Percentiles rank a stretch among this genome's conserved stretches.
Conservation (phyloP, 2,888 invertebrate species). For the Protophormia terraenovae region DNA sequence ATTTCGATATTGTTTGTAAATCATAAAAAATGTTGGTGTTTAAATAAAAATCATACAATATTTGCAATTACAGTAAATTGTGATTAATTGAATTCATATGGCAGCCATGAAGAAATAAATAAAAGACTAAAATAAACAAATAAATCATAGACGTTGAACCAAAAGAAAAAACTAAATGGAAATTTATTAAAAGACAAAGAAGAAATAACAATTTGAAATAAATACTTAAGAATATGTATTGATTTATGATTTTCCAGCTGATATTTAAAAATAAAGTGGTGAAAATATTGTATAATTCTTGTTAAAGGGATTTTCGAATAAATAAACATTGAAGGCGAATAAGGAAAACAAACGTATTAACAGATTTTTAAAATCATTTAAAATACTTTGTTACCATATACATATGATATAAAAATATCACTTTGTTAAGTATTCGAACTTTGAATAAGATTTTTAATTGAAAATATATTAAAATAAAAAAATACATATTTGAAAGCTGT, state of each 20-base stretch:
- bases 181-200: background rate
- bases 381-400: background rate
- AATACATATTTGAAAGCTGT: background rate
- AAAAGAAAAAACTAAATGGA: conserved; percentile 3
- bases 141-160: conserved; percentile 7
- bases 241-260: conserved; percentile 5
- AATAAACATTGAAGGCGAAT: background rate
- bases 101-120: background rate
- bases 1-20: background rate
- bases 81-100: conserved; percentile 34
- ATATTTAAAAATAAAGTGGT: background rate
- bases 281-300: background rate
- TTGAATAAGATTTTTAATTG: background rate
- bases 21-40: background rate
- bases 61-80: conserved; percentile 38
- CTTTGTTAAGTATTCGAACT: background rate
- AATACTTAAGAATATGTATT: background rate
- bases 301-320: background rate
- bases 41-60: conserved; percentile 1
- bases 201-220: background rate
- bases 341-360: background rate
- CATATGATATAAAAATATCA: too few relatives aligned
- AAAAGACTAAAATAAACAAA: background rate
- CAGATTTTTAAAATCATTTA: background rate
- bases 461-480: too few relatives aligned